These are phyloP conservation scores for Semotilus atromaculatus DNA, from an alignment of 2,797 vertebrate species.

Conservation along the genomic window DNA sequence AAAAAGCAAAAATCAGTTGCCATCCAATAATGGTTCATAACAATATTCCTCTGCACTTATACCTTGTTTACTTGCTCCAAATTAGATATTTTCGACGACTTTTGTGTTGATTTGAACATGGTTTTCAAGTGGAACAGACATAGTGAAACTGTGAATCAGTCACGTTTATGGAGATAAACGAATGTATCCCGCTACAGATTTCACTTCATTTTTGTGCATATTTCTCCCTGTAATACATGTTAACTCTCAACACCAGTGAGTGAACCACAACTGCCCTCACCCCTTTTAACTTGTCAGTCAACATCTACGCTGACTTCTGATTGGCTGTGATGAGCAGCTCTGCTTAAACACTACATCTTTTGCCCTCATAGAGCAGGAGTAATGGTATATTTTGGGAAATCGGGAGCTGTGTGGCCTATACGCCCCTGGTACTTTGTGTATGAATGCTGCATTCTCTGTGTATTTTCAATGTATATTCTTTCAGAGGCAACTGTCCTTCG, in stretches of 20 bases:
- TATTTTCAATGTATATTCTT: conserved; percentile 84
- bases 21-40: neutral
- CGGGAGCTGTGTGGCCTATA: conserved; percentile 55
- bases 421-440: conserved; percentile 79
- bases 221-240: conserved; percentile 10
- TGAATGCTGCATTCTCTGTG: conserved; percentile 79
- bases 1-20: neutral
- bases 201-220: conserved; percentile 13
- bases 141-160: conserved; percentile 24
- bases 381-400: conserved; percentile 59
- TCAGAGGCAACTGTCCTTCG: conserved; percentile 79
- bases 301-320: conserved; percentile 32
- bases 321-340: conserved; percentile 9
- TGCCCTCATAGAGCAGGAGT: conserved; percentile 30
- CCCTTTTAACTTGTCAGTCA: conserved; percentile 18
- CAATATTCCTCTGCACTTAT: conserved; percentile 26
- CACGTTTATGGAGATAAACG: conserved; percentile 14
- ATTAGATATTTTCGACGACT: conserved; percentile 6
- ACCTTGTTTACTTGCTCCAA: neutral
- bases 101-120: neutral
- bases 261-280: conserved; percentile 26
- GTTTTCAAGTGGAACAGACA: conserved; percentile 7
- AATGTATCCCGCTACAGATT: conserved; percentile 23
- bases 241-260: neutral
- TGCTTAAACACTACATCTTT: conserved; percentile 20